Conservation (phyloP, 2,888 invertebrate genomes). For the Melinaea menophilus region DNA sequence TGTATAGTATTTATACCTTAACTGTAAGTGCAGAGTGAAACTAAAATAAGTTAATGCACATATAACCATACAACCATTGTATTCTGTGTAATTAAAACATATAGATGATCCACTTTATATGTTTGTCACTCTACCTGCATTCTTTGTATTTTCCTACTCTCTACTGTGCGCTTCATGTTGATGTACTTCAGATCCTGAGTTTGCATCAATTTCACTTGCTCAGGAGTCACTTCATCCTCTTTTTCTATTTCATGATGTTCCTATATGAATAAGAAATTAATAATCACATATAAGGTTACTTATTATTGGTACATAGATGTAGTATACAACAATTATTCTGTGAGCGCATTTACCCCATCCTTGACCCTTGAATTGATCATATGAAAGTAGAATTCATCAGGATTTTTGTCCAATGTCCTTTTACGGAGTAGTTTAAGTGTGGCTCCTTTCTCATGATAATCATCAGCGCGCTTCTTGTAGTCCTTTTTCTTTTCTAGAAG, state of each 20-base stretch:
- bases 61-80: neutral
- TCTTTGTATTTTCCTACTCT: constrained; percentile 81
- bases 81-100: neutral
- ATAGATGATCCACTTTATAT: neutral
- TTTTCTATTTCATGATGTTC: constrained; percentile 83
- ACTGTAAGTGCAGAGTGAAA: too few species aligned
- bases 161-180: constrained; percentile 89
- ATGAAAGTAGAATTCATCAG: constrained; percentile 99
- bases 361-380: constrained; percentile 93
- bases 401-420: constrained; percentile 94
- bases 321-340: neutral
- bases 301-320: neutral
- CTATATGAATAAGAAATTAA: constrained; percentile 38
- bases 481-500: constrained; percentile 94
- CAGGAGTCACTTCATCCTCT: constrained; percentile 85
- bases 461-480: constrained; percentile 86
- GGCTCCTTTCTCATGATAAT: constrained; percentile 89
- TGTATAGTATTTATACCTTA: too few species aligned
- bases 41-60: too few species aligned
- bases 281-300: neutral
- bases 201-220: constrained; percentile 92
- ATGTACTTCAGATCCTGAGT: constrained; percentile 95
- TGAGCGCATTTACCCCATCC: constrained; percentile 64
- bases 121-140: constrained; percentile 49
- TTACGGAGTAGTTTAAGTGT: constrained; percentile 89